Evolutionary conservation across 1,140 invertebrate species (phyloP).

Genomic region (Drosophila athabasca): DNA sequence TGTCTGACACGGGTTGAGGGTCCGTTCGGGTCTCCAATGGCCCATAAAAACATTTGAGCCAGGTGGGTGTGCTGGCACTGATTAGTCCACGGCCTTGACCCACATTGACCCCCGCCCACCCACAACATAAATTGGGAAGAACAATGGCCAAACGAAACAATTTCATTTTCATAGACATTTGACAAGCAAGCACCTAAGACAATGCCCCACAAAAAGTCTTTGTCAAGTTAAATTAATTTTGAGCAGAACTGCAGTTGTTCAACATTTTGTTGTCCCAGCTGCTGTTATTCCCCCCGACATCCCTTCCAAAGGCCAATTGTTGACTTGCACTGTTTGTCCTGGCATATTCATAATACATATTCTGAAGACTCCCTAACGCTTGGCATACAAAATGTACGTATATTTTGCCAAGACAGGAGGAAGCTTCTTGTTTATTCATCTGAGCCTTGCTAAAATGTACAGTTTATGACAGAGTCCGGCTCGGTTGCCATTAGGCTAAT

Average conservation of each 20-base stretch:
- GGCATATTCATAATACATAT: slow-evolving; percentile 59
- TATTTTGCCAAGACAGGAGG: too few species aligned
- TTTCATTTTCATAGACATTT: slow-evolving; percentile 25
- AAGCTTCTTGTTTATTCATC: too few species aligned
- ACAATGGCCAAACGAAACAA: slow-evolving; percentile 28
- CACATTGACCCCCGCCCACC: slow-evolving; percentile 39
- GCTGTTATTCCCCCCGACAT: slow-evolving; percentile 6
- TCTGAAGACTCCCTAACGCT: too few species aligned
- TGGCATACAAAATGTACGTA: too few species aligned
- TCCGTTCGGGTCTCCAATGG: slow-evolving; percentile 20
- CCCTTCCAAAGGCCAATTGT: slow-evolving; percentile 58
- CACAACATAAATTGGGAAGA: slow-evolving; percentile 10
- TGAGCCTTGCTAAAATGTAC: too few species aligned
- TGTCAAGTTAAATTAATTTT: slow-evolving; percentile 56
- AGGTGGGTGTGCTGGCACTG: slow-evolving; percentile 57
- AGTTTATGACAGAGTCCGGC: too few species aligned
- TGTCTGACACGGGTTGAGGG: slow-evolving; percentile 44
- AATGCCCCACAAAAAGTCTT: slow-evolving; percentile 32
- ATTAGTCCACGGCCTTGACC: slow-evolving; percentile 72
- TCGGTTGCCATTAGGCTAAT: too few species aligned
- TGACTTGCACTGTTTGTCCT: slow-evolving; percentile 52
- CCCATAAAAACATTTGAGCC: slow-evolving; percentile 63
- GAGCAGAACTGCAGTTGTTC: slow-evolving; percentile 38
- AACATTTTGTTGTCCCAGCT: slow-evolving; percentile 12
- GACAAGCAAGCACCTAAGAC: not conserved